A percentile compares a stretch with the other conserved stretches of the same genome.
Conservation (phyloP, 2,113 vertebrate species). For the Limnothrissa miodon region DNA sequence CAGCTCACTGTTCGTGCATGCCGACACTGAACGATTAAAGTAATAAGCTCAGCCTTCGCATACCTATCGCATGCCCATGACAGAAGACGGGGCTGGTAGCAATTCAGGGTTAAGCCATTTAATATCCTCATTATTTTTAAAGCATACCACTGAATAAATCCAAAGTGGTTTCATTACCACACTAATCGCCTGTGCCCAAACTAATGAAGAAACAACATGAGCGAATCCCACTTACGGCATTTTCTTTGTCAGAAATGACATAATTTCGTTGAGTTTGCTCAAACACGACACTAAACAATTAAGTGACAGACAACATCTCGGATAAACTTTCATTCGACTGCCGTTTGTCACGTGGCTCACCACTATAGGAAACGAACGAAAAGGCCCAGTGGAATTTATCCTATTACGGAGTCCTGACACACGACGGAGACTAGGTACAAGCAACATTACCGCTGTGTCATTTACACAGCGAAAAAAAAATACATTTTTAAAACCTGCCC, state of each 20-base stretch:
- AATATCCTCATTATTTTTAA: slow-evolving; percentile 6
- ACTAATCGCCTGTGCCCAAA: not conserved
- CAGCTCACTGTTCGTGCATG: slow-evolving; percentile 61
- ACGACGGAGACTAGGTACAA: not conserved
- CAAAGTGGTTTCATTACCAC: not conserved
- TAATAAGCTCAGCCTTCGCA: not conserved
- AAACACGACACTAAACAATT: not conserved
- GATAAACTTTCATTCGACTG: slow-evolving; percentile 4
- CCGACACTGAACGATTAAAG: slow-evolving; percentile 19
- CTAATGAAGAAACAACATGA: not conserved
- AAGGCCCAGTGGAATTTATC: slow-evolving; percentile 9
- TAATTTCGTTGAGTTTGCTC: not conserved
- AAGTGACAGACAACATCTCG: slow-evolving; percentile 8
- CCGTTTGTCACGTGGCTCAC: slow-evolving; percentile 11
- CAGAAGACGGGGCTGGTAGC: not conserved
- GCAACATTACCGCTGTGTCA: not conserved
- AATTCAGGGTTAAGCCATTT: not conserved
- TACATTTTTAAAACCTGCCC: not conserved
- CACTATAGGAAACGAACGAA: not conserved
- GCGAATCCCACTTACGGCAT: not conserved
- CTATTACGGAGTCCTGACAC: not conserved
- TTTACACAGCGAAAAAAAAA: not conserved
- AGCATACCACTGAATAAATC: not conserved
- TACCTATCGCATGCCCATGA: not conserved
- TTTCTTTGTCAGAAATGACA: not conserved